A percentile compares a stretch with the other conserved stretches of the same genome.
These are phyloP conservation scores for Campoplex capitator DNA, from an alignment of 2,888 invertebrate species.

Conservation along the genomic window DNA sequence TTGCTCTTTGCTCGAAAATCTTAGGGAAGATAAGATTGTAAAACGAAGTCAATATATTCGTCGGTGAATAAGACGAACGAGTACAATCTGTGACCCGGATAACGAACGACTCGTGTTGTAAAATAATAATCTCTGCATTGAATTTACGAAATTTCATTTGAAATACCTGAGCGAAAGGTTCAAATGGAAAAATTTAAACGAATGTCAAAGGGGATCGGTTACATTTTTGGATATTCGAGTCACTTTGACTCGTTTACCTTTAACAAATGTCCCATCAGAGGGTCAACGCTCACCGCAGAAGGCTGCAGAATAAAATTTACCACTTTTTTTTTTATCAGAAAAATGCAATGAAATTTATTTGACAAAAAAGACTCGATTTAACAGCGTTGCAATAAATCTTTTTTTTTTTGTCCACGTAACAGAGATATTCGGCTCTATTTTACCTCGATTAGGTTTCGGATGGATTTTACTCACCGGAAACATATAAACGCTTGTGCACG, in stretches of 20 bases:
- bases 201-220: neutral
- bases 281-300: neutral
- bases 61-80: slow-evolving; percentile 5
- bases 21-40: slow-evolving; percentile 12
- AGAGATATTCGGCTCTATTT: neutral
- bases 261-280: too few species aligned
- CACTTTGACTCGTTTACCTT: neutral
- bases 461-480: neutral
- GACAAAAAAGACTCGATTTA: neutral
- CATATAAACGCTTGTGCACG: neutral
- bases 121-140: slow-evolving; percentile 24
- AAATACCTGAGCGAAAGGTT: too few species aligned
- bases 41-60: slow-evolving; percentile 46
- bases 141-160: too few species aligned
- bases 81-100: slow-evolving; percentile 12
- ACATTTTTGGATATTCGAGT: neutral
- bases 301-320: neutral
- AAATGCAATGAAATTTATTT: neutral
- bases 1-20: slow-evolving; percentile 14
- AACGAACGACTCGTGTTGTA: neutral
- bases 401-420: neutral
- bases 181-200: neutral
- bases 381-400: neutral
- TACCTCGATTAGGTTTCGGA: neutral
- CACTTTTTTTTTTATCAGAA: neutral